Percentiles rank a stretch among this genome's conserved stretches.
These are phyloP conservation scores for Pygocentrus nattereri DNA, from an alignment of 2,797 vertebrate genomes.

Conservation along the genomic window DNA sequence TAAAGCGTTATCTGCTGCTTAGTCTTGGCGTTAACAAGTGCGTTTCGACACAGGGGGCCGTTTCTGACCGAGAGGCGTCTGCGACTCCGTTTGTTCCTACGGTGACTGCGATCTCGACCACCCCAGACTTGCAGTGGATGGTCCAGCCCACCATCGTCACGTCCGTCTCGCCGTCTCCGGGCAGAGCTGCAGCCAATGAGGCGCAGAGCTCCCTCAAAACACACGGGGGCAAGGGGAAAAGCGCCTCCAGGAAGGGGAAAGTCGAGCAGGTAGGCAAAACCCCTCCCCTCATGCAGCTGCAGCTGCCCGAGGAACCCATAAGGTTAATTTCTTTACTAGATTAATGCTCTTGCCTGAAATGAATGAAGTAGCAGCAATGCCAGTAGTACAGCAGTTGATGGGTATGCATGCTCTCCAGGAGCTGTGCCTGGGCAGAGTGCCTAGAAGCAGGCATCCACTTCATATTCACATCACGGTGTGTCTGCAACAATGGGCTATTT, in stretches of 20 bases:
- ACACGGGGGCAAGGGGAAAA: slow-evolving; percentile 83
- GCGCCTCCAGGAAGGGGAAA: slow-evolving; percentile 87
- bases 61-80: slow-evolving; percentile 78
- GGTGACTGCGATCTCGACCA: slow-evolving; percentile 92
- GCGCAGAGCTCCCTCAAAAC: slow-evolving; percentile 78
- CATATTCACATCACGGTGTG: slow-evolving; percentile 83
- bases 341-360: not conserved
- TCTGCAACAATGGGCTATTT: slow-evolving; percentile 87
- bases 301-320: not conserved
- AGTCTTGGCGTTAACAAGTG: not conserved
- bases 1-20: not conserved
- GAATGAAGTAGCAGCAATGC: not conserved
- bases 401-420: slow-evolving; percentile 62
- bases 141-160: slow-evolving; percentile 92
- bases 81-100: slow-evolving; percentile 90
- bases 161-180: slow-evolving; percentile 87
- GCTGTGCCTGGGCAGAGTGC: slow-evolving; percentile 65
- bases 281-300: slow-evolving; percentile 7
- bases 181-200: slow-evolving; percentile 85
- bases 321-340: slow-evolving; percentile 49
- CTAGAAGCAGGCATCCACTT: slow-evolving; percentile 73
- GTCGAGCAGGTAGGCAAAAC: slow-evolving; percentile 84
- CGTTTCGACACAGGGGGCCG: slow-evolving; percentile 81
- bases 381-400: slow-evolving; percentile 63
- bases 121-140: slow-evolving; percentile 94